A percentile compares a stretch with the other conserved stretches of the same genome.
Evolutionary conservation across 1,140 invertebrate genomes (phyloP).

Genomic region (Holotrichia oblita): DNA sequence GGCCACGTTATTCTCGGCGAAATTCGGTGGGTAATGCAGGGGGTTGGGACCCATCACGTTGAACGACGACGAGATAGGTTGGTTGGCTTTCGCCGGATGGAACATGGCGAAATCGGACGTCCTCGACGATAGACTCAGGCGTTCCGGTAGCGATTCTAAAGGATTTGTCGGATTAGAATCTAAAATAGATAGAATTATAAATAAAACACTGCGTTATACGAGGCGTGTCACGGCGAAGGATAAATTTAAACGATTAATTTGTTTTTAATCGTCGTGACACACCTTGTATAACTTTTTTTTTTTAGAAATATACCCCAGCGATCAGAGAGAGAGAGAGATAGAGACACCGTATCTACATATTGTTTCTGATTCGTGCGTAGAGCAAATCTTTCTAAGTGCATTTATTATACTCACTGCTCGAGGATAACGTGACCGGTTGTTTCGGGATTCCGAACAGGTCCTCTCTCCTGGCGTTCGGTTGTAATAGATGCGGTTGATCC

Average conservation of each 20-base stretch:
- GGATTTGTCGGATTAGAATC: slow-evolving; percentile 62
- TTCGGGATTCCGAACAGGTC: slow-evolving; percentile 93
- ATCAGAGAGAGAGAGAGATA: no score
- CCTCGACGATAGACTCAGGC: slow-evolving; percentile 79
- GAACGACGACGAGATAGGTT: slow-evolving; percentile 55
- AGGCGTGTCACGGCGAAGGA: no score
- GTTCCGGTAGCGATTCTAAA: slow-evolving; percentile 78
- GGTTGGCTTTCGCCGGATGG: slow-evolving; percentile 58
- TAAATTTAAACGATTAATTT: no score
- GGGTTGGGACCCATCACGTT: slow-evolving; percentile 61
- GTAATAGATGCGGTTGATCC: slow-evolving; percentile 94
- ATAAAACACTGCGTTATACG: not conserved
- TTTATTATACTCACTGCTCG: slow-evolving; percentile 49
- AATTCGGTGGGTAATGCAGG: slow-evolving; percentile 55
- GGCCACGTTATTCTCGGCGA: slow-evolving; percentile 36
- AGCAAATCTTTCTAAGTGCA: no score
- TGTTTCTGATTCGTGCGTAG: not conserved
- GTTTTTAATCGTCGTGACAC: no score
- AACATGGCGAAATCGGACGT: slow-evolving; percentile 58
- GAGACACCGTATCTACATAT: no score
- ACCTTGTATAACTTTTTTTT: no score
- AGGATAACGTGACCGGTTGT: slow-evolving; percentile 71
- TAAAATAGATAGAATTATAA: slow-evolving; percentile 41
- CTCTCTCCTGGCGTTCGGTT: slow-evolving; percentile 92
- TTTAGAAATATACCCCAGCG: no score